These are phyloP conservation scores for Xenopus borealis DNA, from an alignment of 2,113 vertebrate species.

Conservation along the genomic window DNA sequence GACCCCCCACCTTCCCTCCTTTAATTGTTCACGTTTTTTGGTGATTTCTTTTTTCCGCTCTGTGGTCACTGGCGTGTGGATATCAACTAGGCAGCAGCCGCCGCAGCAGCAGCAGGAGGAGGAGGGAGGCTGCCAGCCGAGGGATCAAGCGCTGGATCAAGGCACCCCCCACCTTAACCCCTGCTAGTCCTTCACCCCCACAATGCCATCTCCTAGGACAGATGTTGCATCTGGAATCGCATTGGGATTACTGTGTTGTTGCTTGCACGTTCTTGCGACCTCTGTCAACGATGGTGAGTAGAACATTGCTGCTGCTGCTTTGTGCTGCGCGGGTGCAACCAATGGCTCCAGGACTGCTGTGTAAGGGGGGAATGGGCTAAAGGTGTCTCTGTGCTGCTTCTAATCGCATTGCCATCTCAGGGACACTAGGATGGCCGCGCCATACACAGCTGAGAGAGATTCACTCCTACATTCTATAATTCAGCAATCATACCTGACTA, in stretches of 20 bases:
- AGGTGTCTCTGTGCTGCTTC: neutral
- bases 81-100: neutral
- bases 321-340: neutral
- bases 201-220: conserved; percentile 29
- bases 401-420: neutral
- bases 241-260: conserved; percentile 32
- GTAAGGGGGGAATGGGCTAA: neutral
- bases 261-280: conserved; percentile 29
- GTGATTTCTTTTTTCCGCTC: neutral
- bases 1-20: neutral
- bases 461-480: too few relatives aligned
- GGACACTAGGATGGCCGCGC: conserved; percentile 19
- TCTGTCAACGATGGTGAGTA: conserved; percentile 40
- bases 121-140: conserved; percentile 10
- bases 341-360: neutral
- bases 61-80: conserved; percentile 6
- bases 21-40: neutral
- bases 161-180: conserved; percentile 13
- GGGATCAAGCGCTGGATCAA: neutral
- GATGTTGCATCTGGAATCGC: conserved; percentile 25
- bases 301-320: neutral
- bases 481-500: too few relatives aligned
- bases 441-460: neutral
- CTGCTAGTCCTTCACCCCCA: conserved; percentile 10
- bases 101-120: neutral